Base-by-base conservation (phyloP, 2,888 invertebrate genomes). In the Chaitophorus viminalis region DNA sequence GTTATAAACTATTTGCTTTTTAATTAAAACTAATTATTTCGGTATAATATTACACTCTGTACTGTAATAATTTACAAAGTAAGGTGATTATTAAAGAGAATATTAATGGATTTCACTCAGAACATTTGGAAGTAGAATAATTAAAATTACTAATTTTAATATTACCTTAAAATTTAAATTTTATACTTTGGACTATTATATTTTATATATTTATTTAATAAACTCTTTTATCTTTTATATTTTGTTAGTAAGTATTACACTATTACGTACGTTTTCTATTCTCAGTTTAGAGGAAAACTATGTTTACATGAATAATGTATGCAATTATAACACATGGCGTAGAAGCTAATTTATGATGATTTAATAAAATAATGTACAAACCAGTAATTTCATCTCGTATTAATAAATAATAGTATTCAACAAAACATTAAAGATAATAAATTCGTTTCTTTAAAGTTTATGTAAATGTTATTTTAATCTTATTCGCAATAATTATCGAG, bases 261-360 rank as follows among this genome's bases (percentile, higher is more conserved):
- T 11, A 14, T 11, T 46, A 46, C 60, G 2, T 36, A 78, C 68
- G 39, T 70, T 82, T 25, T 72, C 46, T 72, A 31, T 82, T 82
- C 74, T 29, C 52, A 5, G 46, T 54, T 72, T 54, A 82, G 52
- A 31, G 74, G 36, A 83, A 83, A 65, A 75, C 31, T 54, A 46
- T 17, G 17, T 76, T 46, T 68, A 18, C 31, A 65, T 84, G 84
- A 84, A 84, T 84, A 76, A 84, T 84, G 84, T 76, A 84, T 76
- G 76, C 5, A 84, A 84, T 84, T 68, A 84, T 68, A 65, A 46
- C 84, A 68, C 18, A 76, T 46, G 65, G 29, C 6, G 65, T 84
- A 33, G 17, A 39, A 25, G 75, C 29, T 83, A 76, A 65, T 65
- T 84, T 31, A 84, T 25, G 31, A 68, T 31, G 76, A 75, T 84